These are phyloP conservation scores for Premnoplex brunnescens DNA, from an alignment of 2,797 vertebrate species.

Conservation along the genomic window DNA sequence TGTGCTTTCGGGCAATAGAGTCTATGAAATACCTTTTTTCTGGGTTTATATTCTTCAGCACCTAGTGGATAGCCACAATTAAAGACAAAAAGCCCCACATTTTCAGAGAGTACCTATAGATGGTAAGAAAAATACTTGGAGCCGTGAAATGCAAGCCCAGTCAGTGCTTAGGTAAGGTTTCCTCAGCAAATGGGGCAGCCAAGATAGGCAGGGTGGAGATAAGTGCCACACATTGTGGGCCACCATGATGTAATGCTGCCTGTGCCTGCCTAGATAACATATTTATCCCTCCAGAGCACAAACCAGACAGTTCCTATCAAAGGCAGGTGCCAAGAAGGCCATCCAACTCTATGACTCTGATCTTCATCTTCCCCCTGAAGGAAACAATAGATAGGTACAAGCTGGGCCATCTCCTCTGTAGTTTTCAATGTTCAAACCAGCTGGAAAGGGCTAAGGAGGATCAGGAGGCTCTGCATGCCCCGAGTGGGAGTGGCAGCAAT, in stretches of 20 bases:
- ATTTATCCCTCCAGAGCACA: not conserved
- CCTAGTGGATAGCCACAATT: not conserved
- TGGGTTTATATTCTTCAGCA: not conserved
- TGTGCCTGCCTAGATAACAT: not conserved
- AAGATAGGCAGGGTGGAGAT: not conserved
- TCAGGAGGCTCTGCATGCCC: not conserved
- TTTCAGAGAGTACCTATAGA: not conserved
- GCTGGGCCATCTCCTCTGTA: not conserved
- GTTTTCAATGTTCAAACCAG: not conserved
- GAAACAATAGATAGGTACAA: not conserved
- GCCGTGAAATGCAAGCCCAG: not conserved
- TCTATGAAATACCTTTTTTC: not conserved
- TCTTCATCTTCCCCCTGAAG: not conserved
- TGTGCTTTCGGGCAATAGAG: not conserved
- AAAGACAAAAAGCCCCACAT: accelerated
- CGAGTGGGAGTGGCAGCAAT: not conserved
- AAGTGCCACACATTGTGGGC: not conserved
- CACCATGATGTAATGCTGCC: not conserved
- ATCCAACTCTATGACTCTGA: not conserved
- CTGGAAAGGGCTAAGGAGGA: not conserved
- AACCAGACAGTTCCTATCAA: not conserved
- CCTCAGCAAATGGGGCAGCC: not conserved
- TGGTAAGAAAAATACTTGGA: not conserved
- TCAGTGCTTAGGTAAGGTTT: not conserved
- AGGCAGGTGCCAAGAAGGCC: not conserved